Evolutionary conservation across 1,140 invertebrate species (phyloP).

Genomic region (Archivesica marissinica): DNA sequence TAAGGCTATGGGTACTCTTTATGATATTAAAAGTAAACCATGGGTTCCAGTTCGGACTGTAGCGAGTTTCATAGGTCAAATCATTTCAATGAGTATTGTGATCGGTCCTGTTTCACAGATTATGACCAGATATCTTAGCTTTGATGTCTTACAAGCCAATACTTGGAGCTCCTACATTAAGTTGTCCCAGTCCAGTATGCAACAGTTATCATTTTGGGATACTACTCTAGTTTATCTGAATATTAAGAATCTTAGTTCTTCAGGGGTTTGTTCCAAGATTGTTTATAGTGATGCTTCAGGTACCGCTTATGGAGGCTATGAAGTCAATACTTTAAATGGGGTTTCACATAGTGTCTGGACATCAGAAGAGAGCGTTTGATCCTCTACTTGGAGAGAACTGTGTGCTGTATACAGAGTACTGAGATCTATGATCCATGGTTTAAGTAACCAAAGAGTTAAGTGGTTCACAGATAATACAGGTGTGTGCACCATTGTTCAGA

Average conservation of each 20-base stretch:
- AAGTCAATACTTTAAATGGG: not conserved
- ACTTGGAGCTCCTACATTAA: constrained; percentile 38
- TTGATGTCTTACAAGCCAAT: constrained; percentile 4
- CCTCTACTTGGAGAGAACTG: constrained; percentile 47
- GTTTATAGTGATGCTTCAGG: constrained; percentile 58
- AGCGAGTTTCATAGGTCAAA: constrained; percentile 36
- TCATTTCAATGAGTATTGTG: constrained; percentile 52
- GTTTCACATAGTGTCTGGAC: constrained; percentile 14
- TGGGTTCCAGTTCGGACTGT: constrained; percentile 16
- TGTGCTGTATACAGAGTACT: constrained; percentile 13
- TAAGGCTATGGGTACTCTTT: not conserved
- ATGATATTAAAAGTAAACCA: not conserved
- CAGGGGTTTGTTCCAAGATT: constrained; percentile 10
- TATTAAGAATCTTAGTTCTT: not conserved
- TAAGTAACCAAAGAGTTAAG: constrained; percentile 45
- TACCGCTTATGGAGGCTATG: constrained; percentile 45
- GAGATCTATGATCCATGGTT: not conserved
- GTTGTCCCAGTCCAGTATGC: not conserved
- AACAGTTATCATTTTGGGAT: constrained; percentile 28
- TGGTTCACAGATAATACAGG: constrained; percentile 61
- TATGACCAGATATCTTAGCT: constrained; percentile 43
- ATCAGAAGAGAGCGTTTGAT: not conserved
- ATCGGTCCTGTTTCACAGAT: constrained; percentile 32
- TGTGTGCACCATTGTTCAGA: constrained; percentile 43
- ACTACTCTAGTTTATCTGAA: not conserved